These are phyloP conservation scores for Drosophila serrata DNA, from an alignment of 1,140 invertebrate species.

Conservation along the genomic window DNA sequence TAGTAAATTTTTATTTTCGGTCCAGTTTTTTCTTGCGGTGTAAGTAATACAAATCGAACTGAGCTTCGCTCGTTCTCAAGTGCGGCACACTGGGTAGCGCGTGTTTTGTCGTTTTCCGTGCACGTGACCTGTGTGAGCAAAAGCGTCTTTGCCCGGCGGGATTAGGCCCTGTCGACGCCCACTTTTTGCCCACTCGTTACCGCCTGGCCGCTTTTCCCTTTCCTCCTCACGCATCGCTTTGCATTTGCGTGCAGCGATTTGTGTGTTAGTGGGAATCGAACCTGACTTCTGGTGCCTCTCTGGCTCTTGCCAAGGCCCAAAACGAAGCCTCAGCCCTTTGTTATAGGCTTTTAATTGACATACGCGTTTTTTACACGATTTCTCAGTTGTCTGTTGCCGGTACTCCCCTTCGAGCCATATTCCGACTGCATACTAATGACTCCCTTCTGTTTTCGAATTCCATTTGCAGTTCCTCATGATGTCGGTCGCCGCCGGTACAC, in stretches of 20 bases:
- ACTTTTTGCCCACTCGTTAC: constrained; percentile 3
- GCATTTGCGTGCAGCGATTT: constrained; percentile 81
- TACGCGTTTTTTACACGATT: constrained; percentile 77
- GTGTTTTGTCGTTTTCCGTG: constrained; percentile 71
- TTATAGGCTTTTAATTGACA: constrained; percentile 84
- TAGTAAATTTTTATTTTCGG: background rate
- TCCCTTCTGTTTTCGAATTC: constrained; percentile 30
- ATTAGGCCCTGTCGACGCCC: background rate
- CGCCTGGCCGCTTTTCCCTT: background rate
- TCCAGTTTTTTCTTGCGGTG: constrained; percentile 7
- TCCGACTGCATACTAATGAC: constrained; percentile 70
- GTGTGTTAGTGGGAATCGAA: constrained; percentile 42
- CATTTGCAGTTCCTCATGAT: constrained; percentile 51
- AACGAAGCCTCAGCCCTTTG: constrained; percentile 36
- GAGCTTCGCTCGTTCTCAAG: constrained; percentile 17
- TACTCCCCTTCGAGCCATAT: constrained; percentile 23
- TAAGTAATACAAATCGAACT: constrained; percentile 2
- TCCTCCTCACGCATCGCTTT: constrained; percentile 46
- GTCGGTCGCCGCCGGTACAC: constrained; percentile 16
- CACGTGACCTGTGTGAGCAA: constrained; percentile 75
- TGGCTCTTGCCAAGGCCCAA: background rate
- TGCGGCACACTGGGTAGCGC: constrained; percentile 61
- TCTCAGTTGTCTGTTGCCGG: constrained; percentile 35
- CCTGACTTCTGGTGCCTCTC: constrained; percentile 60
- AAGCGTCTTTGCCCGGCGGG: constrained; percentile 16